Base-by-base conservation (phyloP, 2,888 invertebrate genomes). In the Boloria euphrosyne region DNA sequence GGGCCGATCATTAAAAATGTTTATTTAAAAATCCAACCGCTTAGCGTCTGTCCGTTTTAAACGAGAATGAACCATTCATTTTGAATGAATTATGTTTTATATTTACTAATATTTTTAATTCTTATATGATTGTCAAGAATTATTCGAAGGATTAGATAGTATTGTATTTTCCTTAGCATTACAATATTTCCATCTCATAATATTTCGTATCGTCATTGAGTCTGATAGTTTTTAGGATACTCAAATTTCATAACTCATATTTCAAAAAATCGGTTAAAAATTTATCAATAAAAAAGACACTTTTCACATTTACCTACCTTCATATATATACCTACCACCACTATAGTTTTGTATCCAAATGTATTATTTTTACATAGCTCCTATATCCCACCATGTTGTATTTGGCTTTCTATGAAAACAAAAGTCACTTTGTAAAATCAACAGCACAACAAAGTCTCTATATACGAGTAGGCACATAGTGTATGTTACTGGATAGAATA, bases 1-100 rank as follows among this genome's bases (percentile, higher is more conserved):
- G 89, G 84, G 85, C 83, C 88, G 92, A 90, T 91, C 92, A 90
- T 92, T 92, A 92, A 92, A 92, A 90, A 89, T 92, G 92, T 92
- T 92, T 92, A 92, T 92, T 92, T 92, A 92, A 92, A 92, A 92
- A 90, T 92, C 89, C 90, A 83, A 91, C 90, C 90, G 92, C 91
- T 90, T 90, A 90, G 84, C 87, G 83, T 67, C 57, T 52, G 80
- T 75, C 76, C 71, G 72, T 73, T 69, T 71, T 74, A 71, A 73
- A 71, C 83, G 68, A 76, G 75, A 86, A 68, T 62, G 82, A 71
- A 65, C 71, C 65, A 71, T 68, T 65, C 62, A 22, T 64, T 62
- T 16, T 16, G 43, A 58, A 65, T 38, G n/a, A 43, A 27, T 57
- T 43, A 38, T 27, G n/a, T 63, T 63, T 63, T 57, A 57, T 57